phyloP scores from a whole-genome alignment of 1,140 invertebrate genomes.

The Bombyx mandarina region DNA sequence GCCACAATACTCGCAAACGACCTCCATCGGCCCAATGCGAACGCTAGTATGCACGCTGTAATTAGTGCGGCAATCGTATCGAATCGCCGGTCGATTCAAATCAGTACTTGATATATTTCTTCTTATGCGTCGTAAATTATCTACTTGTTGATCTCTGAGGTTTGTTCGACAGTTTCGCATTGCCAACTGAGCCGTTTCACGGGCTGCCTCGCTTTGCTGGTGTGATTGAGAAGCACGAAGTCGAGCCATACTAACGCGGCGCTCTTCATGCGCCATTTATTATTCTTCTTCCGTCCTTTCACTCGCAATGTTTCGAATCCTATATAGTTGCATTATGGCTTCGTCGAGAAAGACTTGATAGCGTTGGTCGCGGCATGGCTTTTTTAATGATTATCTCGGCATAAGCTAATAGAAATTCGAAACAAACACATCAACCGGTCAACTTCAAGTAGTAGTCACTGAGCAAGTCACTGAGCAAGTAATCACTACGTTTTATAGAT shows the following conservation, averaged over 20 bases:
- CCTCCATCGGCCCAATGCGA: conserved; percentile 26
- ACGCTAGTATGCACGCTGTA: conserved; percentile 34
- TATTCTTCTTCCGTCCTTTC: too few relatives aligned
- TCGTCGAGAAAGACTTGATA: too few relatives aligned
- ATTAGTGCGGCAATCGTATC: conserved; percentile 42
- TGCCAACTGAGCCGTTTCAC: conserved; percentile 40
- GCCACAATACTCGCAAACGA: conserved; percentile 30
- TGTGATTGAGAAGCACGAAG: conserved; percentile 30
- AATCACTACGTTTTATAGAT: too few relatives aligned
- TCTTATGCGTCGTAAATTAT: conserved; percentile 40
- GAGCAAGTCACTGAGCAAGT: too few relatives aligned
- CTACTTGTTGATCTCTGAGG: conserved; percentile 28
- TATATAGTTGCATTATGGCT: too few relatives aligned
- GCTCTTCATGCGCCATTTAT: conserved; percentile 31
- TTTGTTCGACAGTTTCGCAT: conserved; percentile 30
- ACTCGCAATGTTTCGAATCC: too few relatives aligned
- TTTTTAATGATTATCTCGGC: too few relatives aligned
- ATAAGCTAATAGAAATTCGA: too few relatives aligned
- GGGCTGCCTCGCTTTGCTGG: conserved; percentile 43
- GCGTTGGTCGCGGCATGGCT: too few relatives aligned
- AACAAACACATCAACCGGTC: too few relatives aligned
- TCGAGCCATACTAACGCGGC: too few relatives aligned
- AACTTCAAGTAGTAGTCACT: too few relatives aligned
- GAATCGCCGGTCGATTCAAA: conserved; percentile 27
- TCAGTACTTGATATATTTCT: conserved; percentile 34